Base-by-base conservation (phyloP, 2,888 invertebrate genomes). In the Hipparchia semele region DNA sequence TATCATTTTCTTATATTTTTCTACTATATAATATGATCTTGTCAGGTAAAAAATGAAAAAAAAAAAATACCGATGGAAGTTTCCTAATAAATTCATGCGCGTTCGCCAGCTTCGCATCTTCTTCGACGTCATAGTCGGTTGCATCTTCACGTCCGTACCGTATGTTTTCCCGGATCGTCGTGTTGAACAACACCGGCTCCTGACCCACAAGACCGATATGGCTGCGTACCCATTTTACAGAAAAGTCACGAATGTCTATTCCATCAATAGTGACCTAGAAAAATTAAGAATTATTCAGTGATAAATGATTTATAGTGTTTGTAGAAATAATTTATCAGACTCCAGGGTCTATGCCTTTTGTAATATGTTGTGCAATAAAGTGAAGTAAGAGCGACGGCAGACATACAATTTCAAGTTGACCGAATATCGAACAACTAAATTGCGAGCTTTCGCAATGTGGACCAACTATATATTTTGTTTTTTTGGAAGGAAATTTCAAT, bases 201-300 rank as follows among this genome's bases (percentile, higher is more conserved):
- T 99, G 99, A 0, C 98, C 97, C 1, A 99, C 98, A 6, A 98
- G 95, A 0, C 98, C 98, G 73, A 99, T 96, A 80, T 97, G 96
- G 23, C 94, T 94, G 56, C 99, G 95, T 33, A 98, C 88, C 97
- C 97, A 97, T 12, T 95, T 94, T 6, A 98, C 93, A 80, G 98
- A 97, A n/a, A 98, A 86, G 51, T 96, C 94, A 75, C 95, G 95
- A 0, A 98, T 91, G 81, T 97, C 94, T 51, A 93, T 86, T 0
- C 95, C 96, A 81, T 97, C 97, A 6, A 97, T 84, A 5, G 83
- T 81, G 4, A 97, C 94, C 95, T 96, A 77, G 4, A 23, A 33
- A 68, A 68, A 53, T 12, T 12, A 54, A 66, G 54, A 9, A 62
- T 6, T 58, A 53, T 12, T 58, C 23, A 23, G 8, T 2, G 58